These are phyloP conservation scores for Deroplatys truncata DNA, from an alignment of 2,888 invertebrate genomes.

Conservation along the genomic window DNA sequence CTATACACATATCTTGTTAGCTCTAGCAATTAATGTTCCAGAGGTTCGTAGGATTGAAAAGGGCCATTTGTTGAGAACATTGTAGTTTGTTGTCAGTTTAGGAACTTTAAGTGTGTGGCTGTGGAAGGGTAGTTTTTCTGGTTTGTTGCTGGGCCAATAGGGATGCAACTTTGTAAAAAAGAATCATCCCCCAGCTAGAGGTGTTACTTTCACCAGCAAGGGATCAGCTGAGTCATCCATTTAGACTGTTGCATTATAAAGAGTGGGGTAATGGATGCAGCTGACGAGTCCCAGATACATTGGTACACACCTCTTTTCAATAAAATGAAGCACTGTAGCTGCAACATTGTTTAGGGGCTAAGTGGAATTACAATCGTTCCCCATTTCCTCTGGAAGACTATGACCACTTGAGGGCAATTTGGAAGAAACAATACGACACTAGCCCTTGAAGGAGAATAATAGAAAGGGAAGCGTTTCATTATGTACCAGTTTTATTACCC, in stretches of 20 bases:
- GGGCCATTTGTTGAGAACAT: too few species aligned
- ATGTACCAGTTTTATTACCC: too few species aligned
- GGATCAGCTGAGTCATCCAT: conserved; percentile 9
- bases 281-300: background rate
- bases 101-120: background rate
- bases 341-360: background rate
- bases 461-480: too few species aligned
- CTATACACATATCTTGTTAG: too few species aligned
- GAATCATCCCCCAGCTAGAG: background rate
- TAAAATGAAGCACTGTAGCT: background rate
- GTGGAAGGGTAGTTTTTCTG: background rate
- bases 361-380: too few species aligned
- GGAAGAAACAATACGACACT: too few species aligned
- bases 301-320: background rate
- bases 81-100: background rate
- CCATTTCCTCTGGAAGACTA: too few species aligned
- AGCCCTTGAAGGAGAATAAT: too few species aligned
- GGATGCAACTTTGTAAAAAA: background rate
- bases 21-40: too few species aligned
- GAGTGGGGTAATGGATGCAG: background rate
- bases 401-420: too few species aligned
- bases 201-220: background rate
- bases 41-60: too few species aligned
- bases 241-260: conserved; percentile 4
- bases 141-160: background rate